phyloP scores from a whole-genome alignment of 2,113 vertebrate species.

The Himantopus leucocephalus region DNA sequence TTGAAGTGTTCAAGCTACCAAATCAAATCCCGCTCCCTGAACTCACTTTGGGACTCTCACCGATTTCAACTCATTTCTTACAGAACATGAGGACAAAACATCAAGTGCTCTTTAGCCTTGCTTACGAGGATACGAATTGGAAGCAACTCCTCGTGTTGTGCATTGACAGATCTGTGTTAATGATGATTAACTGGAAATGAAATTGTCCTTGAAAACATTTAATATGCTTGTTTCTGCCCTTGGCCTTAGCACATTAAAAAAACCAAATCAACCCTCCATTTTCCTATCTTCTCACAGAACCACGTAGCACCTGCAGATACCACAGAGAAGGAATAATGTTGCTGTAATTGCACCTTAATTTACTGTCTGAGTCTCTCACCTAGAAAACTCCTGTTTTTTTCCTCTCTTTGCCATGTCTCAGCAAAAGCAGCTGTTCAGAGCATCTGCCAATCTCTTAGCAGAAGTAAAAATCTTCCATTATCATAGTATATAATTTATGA shows the following conservation, averaged over 20 bases:
- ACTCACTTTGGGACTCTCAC: background rate
- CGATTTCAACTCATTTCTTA: background rate
- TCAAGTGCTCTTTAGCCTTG: background rate
- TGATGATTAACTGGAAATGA: background rate
- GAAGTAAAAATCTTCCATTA: background rate
- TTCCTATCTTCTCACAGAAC: background rate
- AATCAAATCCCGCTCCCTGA: background rate
- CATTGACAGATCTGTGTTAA: background rate
- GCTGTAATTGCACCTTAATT: background rate
- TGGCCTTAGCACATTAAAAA: background rate
- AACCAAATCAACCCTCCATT: background rate
- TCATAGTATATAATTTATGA: background rate
- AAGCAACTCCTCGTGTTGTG: background rate
- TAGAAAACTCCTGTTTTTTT: background rate
- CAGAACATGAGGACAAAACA: background rate
- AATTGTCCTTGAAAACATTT: background rate
- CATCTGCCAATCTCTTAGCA: background rate
- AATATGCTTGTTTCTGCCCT: background rate
- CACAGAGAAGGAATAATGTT: background rate
- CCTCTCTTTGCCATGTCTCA: background rate
- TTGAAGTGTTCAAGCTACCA: fast-evolving
- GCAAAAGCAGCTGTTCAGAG: background rate
- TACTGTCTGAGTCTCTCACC: background rate
- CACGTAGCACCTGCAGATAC: background rate
- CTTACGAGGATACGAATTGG: background rate